phyloP scores from a whole-genome alignment of 2,113 vertebrate genomes.

The Apaloderma vittatum region DNA sequence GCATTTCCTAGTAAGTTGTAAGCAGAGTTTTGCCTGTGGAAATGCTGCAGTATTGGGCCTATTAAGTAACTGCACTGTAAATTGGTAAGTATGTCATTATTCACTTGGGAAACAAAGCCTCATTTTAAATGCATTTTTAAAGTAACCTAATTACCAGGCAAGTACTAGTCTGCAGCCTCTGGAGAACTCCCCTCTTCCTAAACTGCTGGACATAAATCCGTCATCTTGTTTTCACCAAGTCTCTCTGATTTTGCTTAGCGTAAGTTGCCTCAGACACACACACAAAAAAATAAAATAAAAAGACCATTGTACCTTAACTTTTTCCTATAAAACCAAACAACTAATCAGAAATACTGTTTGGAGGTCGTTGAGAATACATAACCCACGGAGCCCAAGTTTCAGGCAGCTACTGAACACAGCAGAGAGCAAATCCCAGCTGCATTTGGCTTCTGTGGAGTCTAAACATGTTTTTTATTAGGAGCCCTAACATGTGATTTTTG shows the following conservation, averaged over 20 bases:
- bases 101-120: slow-evolving; percentile 22
- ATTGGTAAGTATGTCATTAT: neutral
- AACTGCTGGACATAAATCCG: neutral
- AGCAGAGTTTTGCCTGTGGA: neutral
- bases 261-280: neutral
- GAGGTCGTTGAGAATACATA: neutral
- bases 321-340: neutral
- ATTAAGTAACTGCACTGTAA: neutral
- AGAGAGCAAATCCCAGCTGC: neutral
- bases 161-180: neutral
- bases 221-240: neutral
- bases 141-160: neutral
- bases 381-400: neutral
- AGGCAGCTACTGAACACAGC: neutral
- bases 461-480: slow-evolving; percentile 21
- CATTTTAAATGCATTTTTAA: neutral
- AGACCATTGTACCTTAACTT: neutral
- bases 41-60: neutral
- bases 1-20: neutral
- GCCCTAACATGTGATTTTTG: neutral
- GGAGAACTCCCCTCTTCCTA: neutral
- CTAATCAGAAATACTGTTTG: neutral
- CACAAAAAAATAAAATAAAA: too few relatives aligned
- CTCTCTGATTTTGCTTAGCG: neutral
- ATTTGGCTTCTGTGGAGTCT: neutral